Conservation (phyloP, 2,113 vertebrate genomes). For the Thymallus thymallus region DNA sequence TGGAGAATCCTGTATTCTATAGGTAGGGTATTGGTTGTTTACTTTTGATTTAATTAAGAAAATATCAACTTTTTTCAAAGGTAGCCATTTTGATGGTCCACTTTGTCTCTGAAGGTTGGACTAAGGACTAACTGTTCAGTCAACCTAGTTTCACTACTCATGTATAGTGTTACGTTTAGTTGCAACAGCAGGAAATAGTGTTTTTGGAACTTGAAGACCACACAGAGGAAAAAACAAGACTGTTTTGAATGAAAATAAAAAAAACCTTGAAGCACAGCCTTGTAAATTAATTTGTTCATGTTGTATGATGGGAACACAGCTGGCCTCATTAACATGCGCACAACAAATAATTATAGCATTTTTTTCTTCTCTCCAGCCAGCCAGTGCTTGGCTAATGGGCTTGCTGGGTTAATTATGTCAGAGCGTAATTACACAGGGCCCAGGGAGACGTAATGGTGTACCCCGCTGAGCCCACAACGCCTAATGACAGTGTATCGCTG, state of each 20-base stretch:
- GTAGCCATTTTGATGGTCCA: conserved; percentile 23
- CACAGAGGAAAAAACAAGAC: conserved; percentile 52
- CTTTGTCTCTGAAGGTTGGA: conserved; percentile 53
- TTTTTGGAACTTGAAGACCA: conserved; percentile 74
- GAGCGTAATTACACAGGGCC: conserved; percentile 99
- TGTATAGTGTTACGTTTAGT: conserved; percentile 63
- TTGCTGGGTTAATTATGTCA: conserved; percentile 99
- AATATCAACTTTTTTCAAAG: conserved; percentile 15
- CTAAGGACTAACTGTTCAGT: conserved; percentile 42
- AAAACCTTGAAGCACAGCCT: conserved; percentile 83
- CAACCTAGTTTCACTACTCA: too few species aligned
- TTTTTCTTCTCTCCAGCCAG: conserved; percentile 81
- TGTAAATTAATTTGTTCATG: conserved; percentile 99
- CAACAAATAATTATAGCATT: conserved; percentile 99
- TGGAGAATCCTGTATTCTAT: not conserved
- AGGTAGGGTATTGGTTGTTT: conserved; percentile 23
- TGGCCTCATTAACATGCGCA: conserved; percentile 99
- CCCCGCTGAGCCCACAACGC: conserved; percentile 88
- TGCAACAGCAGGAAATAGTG: conserved; percentile 62
- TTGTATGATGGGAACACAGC: conserved; percentile 99
- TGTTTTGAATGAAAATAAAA: conserved; percentile 71
- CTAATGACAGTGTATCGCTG: conserved; percentile 92
- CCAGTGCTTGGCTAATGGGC: conserved; percentile 97
- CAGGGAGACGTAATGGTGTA: conserved; percentile 92
- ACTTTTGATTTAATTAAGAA: conserved; percentile 41